These are phyloP conservation scores for Elegia similella DNA, from an alignment of 2,888 invertebrate genomes.

Conservation along the genomic window DNA sequence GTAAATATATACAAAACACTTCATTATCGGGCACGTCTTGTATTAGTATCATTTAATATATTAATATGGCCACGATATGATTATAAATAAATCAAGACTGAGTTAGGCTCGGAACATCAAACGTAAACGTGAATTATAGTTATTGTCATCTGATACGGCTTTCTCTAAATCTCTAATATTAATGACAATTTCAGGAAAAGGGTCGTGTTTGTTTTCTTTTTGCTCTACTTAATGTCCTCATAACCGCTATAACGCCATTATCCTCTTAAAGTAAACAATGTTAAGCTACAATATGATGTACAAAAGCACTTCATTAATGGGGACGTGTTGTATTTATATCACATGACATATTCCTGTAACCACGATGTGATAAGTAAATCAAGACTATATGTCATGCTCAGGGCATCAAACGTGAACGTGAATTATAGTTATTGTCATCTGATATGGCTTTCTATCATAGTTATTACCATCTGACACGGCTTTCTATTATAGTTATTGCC, in stretches of 20 bases:
- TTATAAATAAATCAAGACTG: conserved; percentile 53
- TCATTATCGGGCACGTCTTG: conserved; percentile 22
- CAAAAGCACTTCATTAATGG: too few relatives aligned
- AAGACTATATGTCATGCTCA: conserved; percentile 34
- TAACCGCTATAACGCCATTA: too few relatives aligned
- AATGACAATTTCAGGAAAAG: too few relatives aligned
- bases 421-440: conserved; percentile 41
- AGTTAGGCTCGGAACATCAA: conserved; percentile 41
- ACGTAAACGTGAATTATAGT: conserved; percentile 59
- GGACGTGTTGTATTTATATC: too few relatives aligned
- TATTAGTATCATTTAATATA: too few relatives aligned
- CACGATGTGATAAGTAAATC: conserved; percentile 59
- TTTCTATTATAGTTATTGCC: conserved; percentile 52
- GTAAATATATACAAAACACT: too few relatives aligned
- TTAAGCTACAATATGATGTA: too few relatives aligned
- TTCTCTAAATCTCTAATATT: conserved; percentile 19
- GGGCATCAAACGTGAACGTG: conserved; percentile 54
- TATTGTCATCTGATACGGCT: conserved; percentile 55
- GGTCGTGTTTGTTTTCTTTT: too few relatives aligned
- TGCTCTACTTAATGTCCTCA: too few relatives aligned
- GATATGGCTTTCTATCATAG: too few relatives aligned
- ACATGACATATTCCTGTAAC: conserved; percentile 25
- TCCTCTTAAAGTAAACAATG: too few relatives aligned
- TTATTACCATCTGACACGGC: too few relatives aligned
- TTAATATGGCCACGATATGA: conserved; percentile 54